phyloP scores from a whole-genome alignment of 1,140 invertebrate genomes.

The Temnothorax longispinosus region DNA sequence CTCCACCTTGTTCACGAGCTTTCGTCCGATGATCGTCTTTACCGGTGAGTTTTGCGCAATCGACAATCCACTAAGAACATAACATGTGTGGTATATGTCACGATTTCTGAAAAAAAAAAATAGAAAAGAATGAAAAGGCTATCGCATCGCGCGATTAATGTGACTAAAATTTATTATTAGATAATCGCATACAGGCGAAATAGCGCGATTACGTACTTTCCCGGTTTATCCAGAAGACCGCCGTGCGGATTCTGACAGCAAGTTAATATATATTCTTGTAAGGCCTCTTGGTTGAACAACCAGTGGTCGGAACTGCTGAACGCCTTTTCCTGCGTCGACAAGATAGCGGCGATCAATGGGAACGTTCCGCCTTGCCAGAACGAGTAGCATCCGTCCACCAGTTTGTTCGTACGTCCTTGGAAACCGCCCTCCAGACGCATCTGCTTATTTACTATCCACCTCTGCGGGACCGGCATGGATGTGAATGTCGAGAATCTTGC shows the following conservation, averaged over 20 bases:
- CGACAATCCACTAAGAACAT: conserved; percentile 97
- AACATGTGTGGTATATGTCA: conserved; percentile 99
- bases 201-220: conserved; percentile 89
- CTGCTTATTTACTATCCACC: conserved; percentile 95
- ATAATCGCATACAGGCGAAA: background rate
- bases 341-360: conserved; percentile 89
- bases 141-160: background rate
- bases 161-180: conserved; percentile 14
- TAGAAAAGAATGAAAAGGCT: conserved; percentile 51
- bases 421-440: conserved; percentile 97
- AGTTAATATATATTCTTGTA: conserved; percentile 97
- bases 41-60: conserved; percentile 94
- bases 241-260: conserved; percentile 96
- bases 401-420: conserved; percentile 98
- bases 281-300: conserved; percentile 93
- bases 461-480: conserved; percentile 82
- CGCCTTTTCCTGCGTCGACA: conserved; percentile 85
- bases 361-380: conserved; percentile 99
- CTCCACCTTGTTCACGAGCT: conserved; percentile 76
- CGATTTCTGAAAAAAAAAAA: conserved; percentile 88
- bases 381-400: conserved; percentile 99
- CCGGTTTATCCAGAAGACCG: conserved; percentile 98
- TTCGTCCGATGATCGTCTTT: conserved; percentile 79
- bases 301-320: conserved; percentile 85
- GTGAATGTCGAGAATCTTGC: background rate